Evolutionary conservation across 30 jellyfish, hydroid and myxozoan genomes (phyloP), one percentile per base, ranked within the genome.

Genomic region (Hydractinia symbiolongicarpus): DNA sequence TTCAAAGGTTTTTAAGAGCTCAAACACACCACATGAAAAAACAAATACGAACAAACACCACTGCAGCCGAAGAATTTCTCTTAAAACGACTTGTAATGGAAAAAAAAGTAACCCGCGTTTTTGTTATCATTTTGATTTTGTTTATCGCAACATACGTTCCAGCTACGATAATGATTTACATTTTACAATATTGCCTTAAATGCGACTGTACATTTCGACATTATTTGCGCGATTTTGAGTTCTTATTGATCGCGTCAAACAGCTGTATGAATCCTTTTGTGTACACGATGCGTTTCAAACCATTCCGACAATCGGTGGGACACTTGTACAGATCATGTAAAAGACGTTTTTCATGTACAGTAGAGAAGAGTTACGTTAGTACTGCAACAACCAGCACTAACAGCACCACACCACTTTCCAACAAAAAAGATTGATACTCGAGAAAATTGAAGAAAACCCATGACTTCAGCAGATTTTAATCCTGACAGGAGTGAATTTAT

Each of bases 211-310:
- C 57, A 7, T 66, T 80, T 52, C 90, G 94, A 40, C 96, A 89
- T 78, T 51, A 55, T 58, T 68, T 89, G 73, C 90, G 96, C 52
- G 96, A 89, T 75, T n/a, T 84, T 66, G 90, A 84, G 80, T 89
- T 84, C 67, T 44, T 89, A n/a, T 77, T 89, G 54, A 86, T 84
- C n/a, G 67, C 88, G 50, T 77, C 85, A 21, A 89, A 89, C 79
- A 83, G 95, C 53, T 89, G 94, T n/a, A 81, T 89, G 90, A 89
- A 89, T 74, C 96, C 96, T 8, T 79, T 89, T 49, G 86, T 89
- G 13, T 89, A 90, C 73, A 68, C 91, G 8, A 73, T 89, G 50
- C 81, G 96, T 49, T 75, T 89, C 17, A 86, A 86, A 62, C 62
- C 77, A 8, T 89, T 83, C 40, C 74, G 74, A 6, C 52, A 64